Evolutionary conservation across 1,140 invertebrate species (phyloP), one percentile per base, ranked within the genome.

Genomic region (Teleogryllus occipitalis): DNA sequence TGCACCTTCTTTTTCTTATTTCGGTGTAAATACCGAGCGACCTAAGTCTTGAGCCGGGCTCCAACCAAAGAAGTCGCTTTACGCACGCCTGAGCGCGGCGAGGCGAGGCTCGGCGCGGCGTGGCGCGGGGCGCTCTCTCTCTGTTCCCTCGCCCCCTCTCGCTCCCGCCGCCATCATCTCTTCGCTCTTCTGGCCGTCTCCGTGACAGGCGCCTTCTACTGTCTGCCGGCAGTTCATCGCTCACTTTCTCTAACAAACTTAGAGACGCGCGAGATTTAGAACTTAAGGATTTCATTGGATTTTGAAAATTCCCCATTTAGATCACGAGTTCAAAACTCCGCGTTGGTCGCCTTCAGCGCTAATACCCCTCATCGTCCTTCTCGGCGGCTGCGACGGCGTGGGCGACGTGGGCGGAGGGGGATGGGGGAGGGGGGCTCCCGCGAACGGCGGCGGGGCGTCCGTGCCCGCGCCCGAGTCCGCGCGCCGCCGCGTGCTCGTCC

Each of bases 261-360:
- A 65, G 54, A 65, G 54, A 7, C 54, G 54, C 54, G 54, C 10
- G 54, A 65, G 54, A 65, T 65, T 65, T 65, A 65, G 54, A 65
- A 65, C 54, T 65, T 65, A 65, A 65, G 54, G 54, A 10, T 65
- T 65, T 65, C 54, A 65, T 65, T 65, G 54, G 54, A 65, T 65
- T 65, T 65, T 65, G 54, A 65, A 65, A 65, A 65, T 65, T 65
- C 54, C 54, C 54, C 54, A 65, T 65, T 65, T 65, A 65, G 54
- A 65, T 65, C 54, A 65, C 54, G 54, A 65, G 54, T 65, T 65
- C 54, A 65, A 65, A 65, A 65, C 54, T 65, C 54, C 54, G 54
- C 54, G 54, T 65, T 65, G 54, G 54, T 65, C 54, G 54, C 54
- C 54, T 65, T 65, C 54, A 65, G 54, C 54, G 18, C 54, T 65